Percentiles rank a stretch among this genome's conserved stretches.
phyloP scores from a whole-genome alignment of 2,113 vertebrate genomes.

The Pithys albifrons region DNA sequence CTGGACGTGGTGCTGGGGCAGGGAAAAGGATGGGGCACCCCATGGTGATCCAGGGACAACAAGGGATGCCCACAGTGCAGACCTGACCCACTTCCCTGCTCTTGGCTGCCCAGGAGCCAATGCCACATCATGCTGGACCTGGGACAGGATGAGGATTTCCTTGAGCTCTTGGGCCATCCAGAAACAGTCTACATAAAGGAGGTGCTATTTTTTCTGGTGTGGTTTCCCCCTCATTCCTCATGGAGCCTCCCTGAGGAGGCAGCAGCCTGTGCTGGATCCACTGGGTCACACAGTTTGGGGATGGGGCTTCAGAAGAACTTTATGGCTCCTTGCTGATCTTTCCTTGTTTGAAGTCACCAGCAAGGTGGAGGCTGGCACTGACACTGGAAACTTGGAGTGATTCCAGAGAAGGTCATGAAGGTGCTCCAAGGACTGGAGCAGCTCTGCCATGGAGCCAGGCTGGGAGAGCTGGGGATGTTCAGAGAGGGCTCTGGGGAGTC shows the following conservation, averaged over 20 bases:
- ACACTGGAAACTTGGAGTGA: fast-evolving
- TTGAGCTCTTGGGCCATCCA: background rate
- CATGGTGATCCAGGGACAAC: background rate
- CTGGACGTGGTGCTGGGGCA: background rate
- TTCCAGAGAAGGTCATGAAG: background rate
- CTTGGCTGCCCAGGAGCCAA: background rate
- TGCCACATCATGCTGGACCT: fast-evolving
- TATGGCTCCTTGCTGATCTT: fast-evolving
- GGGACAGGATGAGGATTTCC: background rate
- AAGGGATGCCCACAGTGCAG: fast-evolving
- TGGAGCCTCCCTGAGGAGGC: background rate
- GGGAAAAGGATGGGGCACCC: background rate
- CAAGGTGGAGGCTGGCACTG: background rate
- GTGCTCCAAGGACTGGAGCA: background rate
- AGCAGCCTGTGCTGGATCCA: fast-evolving
- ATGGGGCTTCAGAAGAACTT: background rate
- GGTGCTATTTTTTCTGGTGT: background rate
- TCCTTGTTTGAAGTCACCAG: background rate
- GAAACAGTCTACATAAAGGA: background rate
- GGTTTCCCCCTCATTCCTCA: background rate
- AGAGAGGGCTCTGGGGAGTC: fast-evolving
- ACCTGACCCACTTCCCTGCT: background rate
- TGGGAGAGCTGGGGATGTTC: background rate
- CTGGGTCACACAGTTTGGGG: background rate
- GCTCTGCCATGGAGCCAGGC: background rate